These are phyloP conservation scores for Diabrotica virgifera DNA, from an alignment of 1,140 invertebrate species.

Conservation along the genomic window DNA sequence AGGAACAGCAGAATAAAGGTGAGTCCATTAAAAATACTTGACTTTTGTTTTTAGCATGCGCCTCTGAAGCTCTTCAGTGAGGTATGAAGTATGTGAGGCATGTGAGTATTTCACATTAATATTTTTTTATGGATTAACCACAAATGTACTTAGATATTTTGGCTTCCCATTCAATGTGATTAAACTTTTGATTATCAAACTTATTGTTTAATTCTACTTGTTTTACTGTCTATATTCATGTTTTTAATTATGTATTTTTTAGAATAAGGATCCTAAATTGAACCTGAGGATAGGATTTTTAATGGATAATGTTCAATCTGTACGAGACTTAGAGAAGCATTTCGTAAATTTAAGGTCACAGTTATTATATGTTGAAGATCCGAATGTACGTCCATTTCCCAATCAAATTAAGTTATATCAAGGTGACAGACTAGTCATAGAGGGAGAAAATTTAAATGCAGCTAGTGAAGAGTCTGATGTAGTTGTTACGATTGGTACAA, in stretches of 20 bases:
- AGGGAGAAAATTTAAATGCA: constrained; percentile 87
- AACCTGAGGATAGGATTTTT: constrained; percentile 81
- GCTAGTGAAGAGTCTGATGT: constrained; percentile 92
- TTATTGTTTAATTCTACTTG: neutral
- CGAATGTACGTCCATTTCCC: constrained; percentile 84
- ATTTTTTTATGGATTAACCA: too few relatives aligned
- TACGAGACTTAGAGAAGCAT: constrained; percentile 84
- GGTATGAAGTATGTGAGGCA: too few relatives aligned
- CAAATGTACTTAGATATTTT: too few relatives aligned
- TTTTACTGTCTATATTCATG: too few relatives aligned
- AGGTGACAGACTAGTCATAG: constrained; percentile 92
- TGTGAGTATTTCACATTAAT: too few relatives aligned
- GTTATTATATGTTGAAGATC: constrained; percentile 89
- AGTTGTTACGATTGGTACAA: constrained; percentile 85
- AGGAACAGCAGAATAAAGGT: constrained; percentile 43
- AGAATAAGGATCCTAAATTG: constrained; percentile 52
- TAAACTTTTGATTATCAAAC: too few relatives aligned
- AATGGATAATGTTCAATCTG: constrained; percentile 92
- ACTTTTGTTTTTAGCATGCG: too few relatives aligned
- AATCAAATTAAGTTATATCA: constrained; percentile 86
- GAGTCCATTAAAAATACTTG: neutral
- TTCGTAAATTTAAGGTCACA: constrained; percentile 75
- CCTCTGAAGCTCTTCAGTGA: too few relatives aligned
- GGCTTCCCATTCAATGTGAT: too few relatives aligned
- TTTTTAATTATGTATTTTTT: constrained; percentile 11